phyloP scores from a whole-genome alignment of 2,113 vertebrate genomes.

The Dipodomys merriami region DNA sequence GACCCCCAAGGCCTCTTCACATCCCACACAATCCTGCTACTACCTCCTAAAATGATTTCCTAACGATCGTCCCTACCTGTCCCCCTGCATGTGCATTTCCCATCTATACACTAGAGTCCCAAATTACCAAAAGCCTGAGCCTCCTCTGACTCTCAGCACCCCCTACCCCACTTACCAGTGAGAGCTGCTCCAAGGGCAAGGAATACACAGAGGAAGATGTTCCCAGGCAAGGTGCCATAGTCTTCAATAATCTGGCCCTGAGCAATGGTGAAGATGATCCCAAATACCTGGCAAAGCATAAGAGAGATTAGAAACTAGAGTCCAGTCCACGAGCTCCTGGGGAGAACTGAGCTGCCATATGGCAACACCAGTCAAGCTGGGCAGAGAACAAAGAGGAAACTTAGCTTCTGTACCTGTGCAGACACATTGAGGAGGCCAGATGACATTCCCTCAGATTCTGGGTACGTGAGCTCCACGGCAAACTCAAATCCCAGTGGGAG shows the following conservation, averaged over 20 bases:
- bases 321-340: neutral
- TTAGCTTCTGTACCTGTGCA: slow-evolving; percentile 90
- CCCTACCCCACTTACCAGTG: slow-evolving; percentile 89
- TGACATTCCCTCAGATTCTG: slow-evolving; percentile 96
- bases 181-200: slow-evolving; percentile 90
- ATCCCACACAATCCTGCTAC: neutral
- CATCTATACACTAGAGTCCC: neutral
- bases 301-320: slow-evolving; percentile 39
- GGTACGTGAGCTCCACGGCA: slow-evolving; percentile 95
- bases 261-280: slow-evolving; percentile 95
- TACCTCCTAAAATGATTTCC: neutral
- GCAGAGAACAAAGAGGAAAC: neutral
- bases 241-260: slow-evolving; percentile 93
- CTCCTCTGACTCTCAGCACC: neutral
- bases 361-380: neutral
- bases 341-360: neutral
- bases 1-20: neutral
- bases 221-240: slow-evolving; percentile 90
- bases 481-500: slow-evolving; percentile 97
- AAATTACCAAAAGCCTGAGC: neutral
- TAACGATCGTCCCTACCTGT: neutral
- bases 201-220: slow-evolving; percentile 93
- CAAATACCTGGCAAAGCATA: slow-evolving; percentile 91
- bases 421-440: slow-evolving; percentile 97
- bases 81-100: too few species aligned